phyloP scores from a whole-genome alignment of 2,797 vertebrate genomes.

The Sciaenops ocellatus region DNA sequence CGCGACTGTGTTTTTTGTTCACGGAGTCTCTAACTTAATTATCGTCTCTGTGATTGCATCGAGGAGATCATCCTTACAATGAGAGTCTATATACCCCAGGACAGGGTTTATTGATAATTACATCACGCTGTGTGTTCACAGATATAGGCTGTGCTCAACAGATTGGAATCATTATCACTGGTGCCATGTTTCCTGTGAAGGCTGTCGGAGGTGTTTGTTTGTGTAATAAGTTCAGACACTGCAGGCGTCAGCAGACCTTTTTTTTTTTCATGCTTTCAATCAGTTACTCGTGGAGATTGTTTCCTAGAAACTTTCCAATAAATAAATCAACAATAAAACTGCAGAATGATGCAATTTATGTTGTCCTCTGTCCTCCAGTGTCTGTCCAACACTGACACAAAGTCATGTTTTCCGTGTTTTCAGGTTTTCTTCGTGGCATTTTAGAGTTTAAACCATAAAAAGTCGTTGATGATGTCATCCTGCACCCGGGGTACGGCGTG shows the following conservation, averaged over 20 bases:
- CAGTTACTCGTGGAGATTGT: not conserved
- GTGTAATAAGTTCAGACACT: not conserved
- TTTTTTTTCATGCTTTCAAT: not conserved
- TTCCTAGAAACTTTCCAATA: not conserved
- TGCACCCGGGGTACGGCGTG: no score
- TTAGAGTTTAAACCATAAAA: no score
- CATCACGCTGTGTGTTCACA: conserved; percentile 26
- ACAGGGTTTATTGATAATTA: conserved; percentile 33
- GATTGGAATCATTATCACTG: conserved; percentile 6
- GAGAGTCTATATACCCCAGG: conserved; percentile 7
- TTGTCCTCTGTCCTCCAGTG: no score
- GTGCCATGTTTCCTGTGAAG: not conserved
- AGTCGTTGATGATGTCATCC: no score
- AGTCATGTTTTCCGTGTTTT: no score
- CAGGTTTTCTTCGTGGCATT: no score
- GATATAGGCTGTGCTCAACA: conserved; percentile 14
- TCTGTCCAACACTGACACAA: no score
- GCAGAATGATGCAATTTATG: not conserved
- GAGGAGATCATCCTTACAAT: not conserved
- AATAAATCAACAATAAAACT: not conserved
- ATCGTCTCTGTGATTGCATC: conserved; percentile 11
- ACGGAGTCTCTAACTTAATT: conserved; percentile 21
- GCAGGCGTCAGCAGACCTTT: no score
- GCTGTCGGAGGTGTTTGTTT: not conserved
- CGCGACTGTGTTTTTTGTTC: conserved; percentile 1